phyloP scores from a whole-genome alignment of 2,797 vertebrate genomes.

The Vultur gryphus region DNA sequence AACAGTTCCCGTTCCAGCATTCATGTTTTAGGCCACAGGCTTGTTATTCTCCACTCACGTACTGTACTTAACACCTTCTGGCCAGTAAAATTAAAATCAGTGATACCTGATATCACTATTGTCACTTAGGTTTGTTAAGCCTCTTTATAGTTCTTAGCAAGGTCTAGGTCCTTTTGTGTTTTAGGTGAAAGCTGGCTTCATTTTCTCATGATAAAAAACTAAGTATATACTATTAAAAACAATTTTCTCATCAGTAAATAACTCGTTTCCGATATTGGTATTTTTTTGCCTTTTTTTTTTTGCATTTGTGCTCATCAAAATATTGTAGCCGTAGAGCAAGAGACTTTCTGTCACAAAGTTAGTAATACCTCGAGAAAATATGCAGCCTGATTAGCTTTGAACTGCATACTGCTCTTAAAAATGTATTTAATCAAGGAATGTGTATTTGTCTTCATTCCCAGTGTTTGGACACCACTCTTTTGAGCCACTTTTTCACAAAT shows the following conservation, averaged over 20 bases:
- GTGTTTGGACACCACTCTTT: neutral
- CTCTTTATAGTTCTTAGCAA: neutral
- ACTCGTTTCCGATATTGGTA: neutral
- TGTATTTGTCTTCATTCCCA: neutral
- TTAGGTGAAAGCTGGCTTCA: neutral
- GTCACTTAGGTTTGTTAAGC: neutral
- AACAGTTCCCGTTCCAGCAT: neutral
- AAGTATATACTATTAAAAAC: neutral
- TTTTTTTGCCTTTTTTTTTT: neutral
- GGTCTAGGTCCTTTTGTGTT: neutral
- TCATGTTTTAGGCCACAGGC: neutral
- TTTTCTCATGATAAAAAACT: neutral
- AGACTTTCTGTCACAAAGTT: constrained; percentile 1
- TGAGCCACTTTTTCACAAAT: neutral
- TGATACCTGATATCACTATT: neutral
- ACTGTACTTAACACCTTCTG: neutral
- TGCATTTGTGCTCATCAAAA: neutral
- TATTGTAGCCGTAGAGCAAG: neutral
- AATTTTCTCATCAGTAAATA: neutral
- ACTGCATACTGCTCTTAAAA: neutral
- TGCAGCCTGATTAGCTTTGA: neutral
- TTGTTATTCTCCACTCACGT: neutral
- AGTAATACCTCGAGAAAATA: neutral
- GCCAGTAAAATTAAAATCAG: neutral
- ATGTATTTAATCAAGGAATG: neutral